A percentile compares a stretch with the other conserved stretches of the same genome.
Conservation (phyloP, 1,140 invertebrate species). For the Penaeus indicus region DNA sequence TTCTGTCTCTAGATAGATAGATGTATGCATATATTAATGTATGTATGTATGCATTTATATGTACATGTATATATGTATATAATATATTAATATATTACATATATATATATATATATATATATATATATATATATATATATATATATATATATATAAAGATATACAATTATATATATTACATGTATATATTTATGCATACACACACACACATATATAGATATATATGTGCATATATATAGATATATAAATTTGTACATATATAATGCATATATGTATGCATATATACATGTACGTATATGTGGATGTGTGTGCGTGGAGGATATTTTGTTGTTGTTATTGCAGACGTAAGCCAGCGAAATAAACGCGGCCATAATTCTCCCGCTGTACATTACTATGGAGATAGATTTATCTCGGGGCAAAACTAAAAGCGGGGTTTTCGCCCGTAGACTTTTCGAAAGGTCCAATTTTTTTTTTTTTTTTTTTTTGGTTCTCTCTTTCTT, state of each 20-base stretch:
- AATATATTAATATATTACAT: neutral
- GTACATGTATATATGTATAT: slow-evolving; percentile 3
- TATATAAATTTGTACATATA: neutral
- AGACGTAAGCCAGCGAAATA: too few relatives aligned
- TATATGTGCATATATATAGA: neutral
- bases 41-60: slow-evolving; percentile 23
- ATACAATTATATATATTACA: neutral
- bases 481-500: too few relatives aligned
- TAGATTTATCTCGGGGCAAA: too few relatives aligned
- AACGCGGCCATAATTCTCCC: too few relatives aligned
- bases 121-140: neutral
- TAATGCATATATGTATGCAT: neutral
- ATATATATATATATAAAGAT: neutral
- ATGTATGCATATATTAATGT: slow-evolving; percentile 28
- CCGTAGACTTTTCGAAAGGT: too few relatives aligned
- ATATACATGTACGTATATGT: neutral
- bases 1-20: neutral
- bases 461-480: too few relatives aligned
- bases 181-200: neutral
- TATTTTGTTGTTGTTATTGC: too few relatives aligned
- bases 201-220: neutral
- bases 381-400: too few relatives aligned
- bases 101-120: neutral
- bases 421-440: too few relatives aligned
- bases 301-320: too few relatives aligned